These are phyloP conservation scores for Corydoras sp. DNA, from an alignment of 2,113 vertebrate species.

Conservation along the genomic window DNA sequence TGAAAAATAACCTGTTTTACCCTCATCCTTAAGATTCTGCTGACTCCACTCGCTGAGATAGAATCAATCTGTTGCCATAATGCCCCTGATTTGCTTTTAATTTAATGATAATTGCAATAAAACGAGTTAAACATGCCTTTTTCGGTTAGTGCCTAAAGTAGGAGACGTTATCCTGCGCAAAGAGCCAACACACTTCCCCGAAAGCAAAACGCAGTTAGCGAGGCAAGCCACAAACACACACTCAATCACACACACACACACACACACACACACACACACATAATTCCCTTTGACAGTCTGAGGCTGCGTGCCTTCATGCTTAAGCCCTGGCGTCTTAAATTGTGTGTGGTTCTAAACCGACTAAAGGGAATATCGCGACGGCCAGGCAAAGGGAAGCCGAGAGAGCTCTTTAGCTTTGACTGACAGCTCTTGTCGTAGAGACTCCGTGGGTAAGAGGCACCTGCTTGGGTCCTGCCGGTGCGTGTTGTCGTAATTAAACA, in stretches of 20 bases:
- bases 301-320: conserved; percentile 60
- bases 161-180: too few relatives aligned
- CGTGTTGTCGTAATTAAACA: conserved; percentile 64
- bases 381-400: conserved; percentile 49
- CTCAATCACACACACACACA: conserved; percentile 51
- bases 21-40: conserved; percentile 5
- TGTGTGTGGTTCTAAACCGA: conserved; percentile 64
- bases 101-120: too few relatives aligned
- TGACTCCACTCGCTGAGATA: conserved; percentile 2
- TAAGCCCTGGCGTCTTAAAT: conserved; percentile 66
- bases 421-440: conserved; percentile 66
- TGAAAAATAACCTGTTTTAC: background rate
- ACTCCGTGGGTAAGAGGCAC: conserved; percentile 63
- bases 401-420: conserved; percentile 63
- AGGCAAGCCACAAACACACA: conserved; percentile 47
- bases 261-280: conserved; percentile 47
- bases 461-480: conserved; percentile 61
- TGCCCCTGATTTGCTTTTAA: too few relatives aligned
- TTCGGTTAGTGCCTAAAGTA: too few relatives aligned
- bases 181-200: background rate
- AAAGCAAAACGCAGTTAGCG: conserved; percentile 42
- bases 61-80: conserved; percentile 16
- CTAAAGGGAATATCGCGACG: conserved; percentile 59
- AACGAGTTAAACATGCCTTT: too few relatives aligned
- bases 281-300: conserved; percentile 60